Evolutionary conservation across 2,888 invertebrate species (phyloP).

Genomic region (Polyommatus iphigenia): DNA sequence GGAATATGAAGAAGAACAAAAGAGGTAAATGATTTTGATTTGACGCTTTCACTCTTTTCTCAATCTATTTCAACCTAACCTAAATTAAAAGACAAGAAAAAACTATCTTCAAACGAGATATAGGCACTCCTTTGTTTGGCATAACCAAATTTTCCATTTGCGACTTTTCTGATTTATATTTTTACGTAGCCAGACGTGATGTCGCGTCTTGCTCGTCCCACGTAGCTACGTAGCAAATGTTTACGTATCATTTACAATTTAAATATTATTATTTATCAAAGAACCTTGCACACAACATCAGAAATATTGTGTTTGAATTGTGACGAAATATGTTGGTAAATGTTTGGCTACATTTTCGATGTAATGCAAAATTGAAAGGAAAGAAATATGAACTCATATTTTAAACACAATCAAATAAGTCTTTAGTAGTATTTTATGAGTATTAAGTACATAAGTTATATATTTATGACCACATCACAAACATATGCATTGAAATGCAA

Average conservation of each 20-base stretch:
- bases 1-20: too few species aligned
- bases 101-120: neutral
- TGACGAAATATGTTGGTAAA: neutral
- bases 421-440: too few species aligned
- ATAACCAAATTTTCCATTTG: neutral
- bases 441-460: too few species aligned
- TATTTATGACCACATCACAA: too few species aligned
- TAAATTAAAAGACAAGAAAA: neutral
- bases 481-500: too few species aligned
- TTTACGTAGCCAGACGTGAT: constrained; percentile 9
- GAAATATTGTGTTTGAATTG: neutral
- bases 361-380: neutral
- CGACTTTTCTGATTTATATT: neutral
- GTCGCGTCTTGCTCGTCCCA: neutral
- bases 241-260: constrained; percentile 20
- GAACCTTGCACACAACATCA: constrained; percentile 6
- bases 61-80: neutral
- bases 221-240: constrained; percentile 8
- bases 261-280: constrained; percentile 21
- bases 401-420: too few species aligned
- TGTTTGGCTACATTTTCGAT: neutral
- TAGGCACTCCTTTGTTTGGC: neutral
- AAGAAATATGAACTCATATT: too few species aligned
- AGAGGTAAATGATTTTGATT: neutral
- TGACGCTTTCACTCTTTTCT: too few species aligned